Evolutionary conservation across 2,888 invertebrate genomes (phyloP).

Genomic region (Arge pagana): DNA sequence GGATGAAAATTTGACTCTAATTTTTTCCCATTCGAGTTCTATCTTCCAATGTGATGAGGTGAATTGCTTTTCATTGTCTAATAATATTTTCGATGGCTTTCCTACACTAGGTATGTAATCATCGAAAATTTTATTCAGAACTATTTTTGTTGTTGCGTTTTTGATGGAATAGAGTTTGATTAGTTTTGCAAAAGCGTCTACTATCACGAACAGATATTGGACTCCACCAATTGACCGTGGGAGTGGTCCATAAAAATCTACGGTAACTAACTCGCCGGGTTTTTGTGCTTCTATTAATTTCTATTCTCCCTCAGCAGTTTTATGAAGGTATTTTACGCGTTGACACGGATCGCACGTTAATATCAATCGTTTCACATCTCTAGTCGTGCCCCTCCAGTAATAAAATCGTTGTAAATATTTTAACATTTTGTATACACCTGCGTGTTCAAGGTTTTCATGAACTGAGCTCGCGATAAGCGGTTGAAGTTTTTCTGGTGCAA

Average conservation of each 20-base stretch:
- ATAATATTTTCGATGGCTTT: slow-evolving; percentile 20
- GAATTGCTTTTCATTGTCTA: slow-evolving; percentile 32
- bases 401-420: slow-evolving; percentile 2
- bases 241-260: slow-evolving; percentile 5
- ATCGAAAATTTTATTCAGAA: slow-evolving; percentile 8
- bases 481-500: not conserved
- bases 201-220: slow-evolving; percentile 32
- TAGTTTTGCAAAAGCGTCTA: slow-evolving; percentile 35
- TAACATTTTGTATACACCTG: slow-evolving; percentile 19
- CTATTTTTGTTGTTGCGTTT: slow-evolving; percentile 25
- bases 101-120: not conserved
- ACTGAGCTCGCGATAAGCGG: not conserved
- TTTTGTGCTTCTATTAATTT: not conserved
- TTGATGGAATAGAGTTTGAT: slow-evolving; percentile 33
- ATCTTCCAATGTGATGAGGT: slow-evolving; percentile 27
- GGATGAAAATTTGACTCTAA: not conserved
- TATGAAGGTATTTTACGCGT: slow-evolving; percentile 5
- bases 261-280: not conserved
- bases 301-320: not conserved
- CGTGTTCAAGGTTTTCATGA: slow-evolving; percentile 16
- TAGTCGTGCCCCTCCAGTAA: slow-evolving; percentile 19
- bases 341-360: slow-evolving; percentile 30
- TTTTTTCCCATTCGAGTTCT: not conserved
- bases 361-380: slow-evolving; percentile 8
- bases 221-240: slow-evolving; percentile 19